Evolutionary conservation across 30 jellyfish, hydroid and myxozoan genomes (phyloP), one percentile per base, ranked within the genome.

Genomic region (Catostylus mosaicus): DNA sequence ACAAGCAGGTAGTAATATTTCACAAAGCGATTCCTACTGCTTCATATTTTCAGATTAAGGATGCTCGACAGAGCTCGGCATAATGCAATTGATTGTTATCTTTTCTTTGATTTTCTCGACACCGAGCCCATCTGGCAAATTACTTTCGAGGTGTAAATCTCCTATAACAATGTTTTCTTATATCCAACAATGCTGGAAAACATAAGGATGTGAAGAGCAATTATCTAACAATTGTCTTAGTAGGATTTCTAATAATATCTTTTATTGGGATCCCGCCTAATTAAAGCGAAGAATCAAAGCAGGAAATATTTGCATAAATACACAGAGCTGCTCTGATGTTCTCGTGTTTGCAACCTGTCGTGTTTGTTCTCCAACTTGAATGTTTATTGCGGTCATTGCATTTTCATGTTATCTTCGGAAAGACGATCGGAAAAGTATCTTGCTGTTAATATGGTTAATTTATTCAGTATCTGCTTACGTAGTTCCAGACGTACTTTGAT

Each of bases 331-430:
- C 19, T 59, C 71, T 35, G 71, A 59, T 37, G 26, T 14, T 52
- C 71, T 59, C 71, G 18, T 23, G 19, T 59, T 35, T 18, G 36
- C 38, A 16, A 72, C 84, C 84, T 72, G 84, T 46, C 19, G 54
- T 72, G 72, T 72, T 72, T 72, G 71, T 57, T 38, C 62, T 43
- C 23, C 50, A 29, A 72, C 84, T 43, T 30, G 67, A 23, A 33
- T 72, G 84, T 47, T 72, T 43, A 45, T 71, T 30, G 33, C 32
- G 30, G 69, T 38, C 51, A 24, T 72, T 23, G 51, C 12, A 9
- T 59, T 22, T 59, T 59, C 71, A 23, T 59, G 71, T 5, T 59
- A 27, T 52, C 67, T 5, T 7, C 67, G 67, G 67, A 52, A 3
- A 3, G 30, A 3, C 19, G 67, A 9, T 52, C 24, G 30, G 7